Evolutionary conservation across 2,888 invertebrate species (phyloP), one percentile per base, ranked within the genome.

Genomic region (Endotricha flammealis): DNA sequence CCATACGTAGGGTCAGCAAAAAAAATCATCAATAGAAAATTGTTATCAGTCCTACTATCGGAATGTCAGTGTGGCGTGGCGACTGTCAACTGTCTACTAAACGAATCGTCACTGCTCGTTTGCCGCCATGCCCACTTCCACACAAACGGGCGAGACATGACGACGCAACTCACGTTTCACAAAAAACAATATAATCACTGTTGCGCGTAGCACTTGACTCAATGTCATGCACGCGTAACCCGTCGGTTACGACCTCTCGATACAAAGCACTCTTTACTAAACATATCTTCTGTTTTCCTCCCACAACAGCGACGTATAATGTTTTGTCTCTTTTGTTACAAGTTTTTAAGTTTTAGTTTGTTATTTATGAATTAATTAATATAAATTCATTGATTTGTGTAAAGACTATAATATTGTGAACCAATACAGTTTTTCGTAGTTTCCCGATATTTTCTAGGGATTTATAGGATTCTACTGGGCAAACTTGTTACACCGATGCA

Each of bases 81-180:
- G 85, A 82, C 82, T 85, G 86, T 86, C 86, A 86, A 85, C 71
- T 85, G 83, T 85, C 81, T 85, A 85, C 86, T 86, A 86, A 85
- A 80, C 79, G 82, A 81, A 79, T 82, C 80, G 81, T 81, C 85
- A 80, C 76, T 77, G 78, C 70, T 71, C 65, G 70, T 71, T 72
- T 68, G 73, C 76, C 76, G 85, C 85, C 85, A 82, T 83, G 85
- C 86, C 86, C 83, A 82, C 83, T 80, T 80, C 70, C 53, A 67
- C 57, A 57, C 50, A 57, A 54, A 24, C 36, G 29, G 20, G 12
- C 8, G 29, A 6, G 12, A 17, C 38, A 42, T 65, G 57, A 65
- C 23, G 49, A 32, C 48, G 24, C 47, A 69, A 53, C 35, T 45
- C 39, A 32, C 29, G 43, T 39, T 42, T 31, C 11, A 1, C 8